Evolutionary conservation across 2,113 vertebrate species (phyloP), one percentile per base, ranked within the genome.

Genomic region (Leucosticte australis): DNA sequence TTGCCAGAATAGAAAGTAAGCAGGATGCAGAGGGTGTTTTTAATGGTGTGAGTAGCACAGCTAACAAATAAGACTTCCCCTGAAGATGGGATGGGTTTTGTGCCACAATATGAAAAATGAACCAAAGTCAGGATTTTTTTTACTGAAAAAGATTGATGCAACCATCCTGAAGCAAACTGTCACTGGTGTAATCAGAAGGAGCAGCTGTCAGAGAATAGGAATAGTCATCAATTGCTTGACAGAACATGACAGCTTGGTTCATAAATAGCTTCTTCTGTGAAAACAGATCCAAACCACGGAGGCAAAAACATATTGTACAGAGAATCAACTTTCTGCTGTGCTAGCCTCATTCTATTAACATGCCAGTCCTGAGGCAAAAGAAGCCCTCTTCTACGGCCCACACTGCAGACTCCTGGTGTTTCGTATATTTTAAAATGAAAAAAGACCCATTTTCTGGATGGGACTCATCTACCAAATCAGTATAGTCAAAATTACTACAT

Each of bases 211-310:
- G 73, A 76, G 60, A 69, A 89, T 23, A 60, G 77, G 59, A 94
- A 87, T 46, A 85, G 71, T 96, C 94, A 94, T 81, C 75, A 64
- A 83, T 92, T 95, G 64, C 92, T 83, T 94, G 68, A 90, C 92
- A 89, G 88, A 83, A 94, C 81, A 80, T 75, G 80, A 91, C 87
- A 95, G 94, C 52, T 89, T 83, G 74, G 85, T 89, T 94, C 95
- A 94, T 88, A 97, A 95, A 96, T 92, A 97, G 80, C 70, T 87
- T 2, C 59, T 94, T 94, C 79, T 89, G 74, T 71, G 88, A 83
- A 94, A 96, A 91, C 70, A 96, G 79, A 92, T 95, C 77, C 65
- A 81, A 68, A 92, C 83, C 79, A 92, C 59, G 89, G 74, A 91
- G 18, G 52, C 64, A 89, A 92, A 94, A 92, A 79, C 87, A 94